Evolutionary conservation across 2,888 invertebrate genomes (phyloP).

Genomic region (Muscina levida): DNA sequence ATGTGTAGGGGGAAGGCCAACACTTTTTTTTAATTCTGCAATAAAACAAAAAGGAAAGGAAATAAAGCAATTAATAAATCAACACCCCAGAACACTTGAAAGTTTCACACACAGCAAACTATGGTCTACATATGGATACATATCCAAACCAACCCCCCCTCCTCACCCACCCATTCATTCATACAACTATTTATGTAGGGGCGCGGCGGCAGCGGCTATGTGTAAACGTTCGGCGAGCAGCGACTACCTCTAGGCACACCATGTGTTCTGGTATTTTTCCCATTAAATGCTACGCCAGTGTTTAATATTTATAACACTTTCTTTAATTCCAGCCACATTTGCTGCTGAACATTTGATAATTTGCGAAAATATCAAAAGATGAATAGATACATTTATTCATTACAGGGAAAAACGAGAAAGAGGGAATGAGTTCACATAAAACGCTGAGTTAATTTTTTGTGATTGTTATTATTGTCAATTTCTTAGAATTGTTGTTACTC

Average conservation of each 20-base stretch:
- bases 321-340: constrained; percentile 35
- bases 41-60: constrained; percentile 16
- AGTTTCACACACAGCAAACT: constrained; percentile 41
- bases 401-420: no score
- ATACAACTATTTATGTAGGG: no score
- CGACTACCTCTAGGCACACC: neutral
- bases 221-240: no score
- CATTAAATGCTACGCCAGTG: constrained; percentile 49
- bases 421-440: no score
- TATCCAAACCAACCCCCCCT: neutral
- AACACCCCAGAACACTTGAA: constrained; percentile 54
- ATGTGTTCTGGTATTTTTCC: constrained; percentile 8
- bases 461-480: neutral
- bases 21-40: no score
- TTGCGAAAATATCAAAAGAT: constrained; percentile 65
- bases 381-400: constrained; percentile 56
- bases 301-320: constrained; percentile 61
- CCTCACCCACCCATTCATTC: no score
- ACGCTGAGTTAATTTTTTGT: neutral
- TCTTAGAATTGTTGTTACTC: neutral
- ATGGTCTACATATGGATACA: neutral
- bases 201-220: no score
- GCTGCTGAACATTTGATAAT: constrained; percentile 49
- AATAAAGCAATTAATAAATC: constrained; percentile 63
- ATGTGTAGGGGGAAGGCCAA: no score